Base-by-base conservation (phyloP, 2,888 invertebrate genomes). In the Coenonympha arcania region DNA sequence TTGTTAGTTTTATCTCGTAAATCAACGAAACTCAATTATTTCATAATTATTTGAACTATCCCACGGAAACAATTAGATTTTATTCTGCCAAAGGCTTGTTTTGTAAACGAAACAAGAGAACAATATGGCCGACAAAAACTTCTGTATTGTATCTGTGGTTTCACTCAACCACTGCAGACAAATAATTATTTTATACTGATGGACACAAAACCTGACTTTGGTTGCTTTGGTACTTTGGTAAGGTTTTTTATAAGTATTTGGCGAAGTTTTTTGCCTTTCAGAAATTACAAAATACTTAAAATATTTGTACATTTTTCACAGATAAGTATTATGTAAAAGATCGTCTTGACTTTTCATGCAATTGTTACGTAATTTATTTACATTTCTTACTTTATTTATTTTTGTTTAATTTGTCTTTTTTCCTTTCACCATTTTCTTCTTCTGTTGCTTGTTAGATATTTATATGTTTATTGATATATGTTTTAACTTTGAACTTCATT, bases 31-130 rank as follows among this genome's bases (percentile, higher is more conserved):
- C 34, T 49, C 37, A 53, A 53, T 53, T 53, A 50, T 26, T 42
- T 43, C 30, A 39, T 50, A 50, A 40, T 50, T 53, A 53, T 43
- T n/a, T 43, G 47, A 50, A 50, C 39, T 43, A 46, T 53, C 50
- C 43, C 50, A 50, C 50, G 50, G 43, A 39, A 47, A 46, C 50
- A 50, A 53, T 53, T 39, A 46, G 9, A 46, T 50, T 50, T 49
- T 50, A 33, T 34, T 46, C 50, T 50, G 49, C 24, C 19, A 45
- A 45, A 18, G 15, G 26, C 24, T 37, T 39, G 50, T 43, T 50
- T 50, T 43, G 46, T 50, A 44, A 50, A 44, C 33, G 43, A 28
- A 43, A 43, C 47, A 19, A 33, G 44, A 44, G 34, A 50, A 53
- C 46, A 53, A 50, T 50, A 53, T 53, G 50, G 26, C 31, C 16